Conservation (phyloP, 2,113 vertebrate genomes). For the Hydrochoerus hydrochaeris region DNA sequence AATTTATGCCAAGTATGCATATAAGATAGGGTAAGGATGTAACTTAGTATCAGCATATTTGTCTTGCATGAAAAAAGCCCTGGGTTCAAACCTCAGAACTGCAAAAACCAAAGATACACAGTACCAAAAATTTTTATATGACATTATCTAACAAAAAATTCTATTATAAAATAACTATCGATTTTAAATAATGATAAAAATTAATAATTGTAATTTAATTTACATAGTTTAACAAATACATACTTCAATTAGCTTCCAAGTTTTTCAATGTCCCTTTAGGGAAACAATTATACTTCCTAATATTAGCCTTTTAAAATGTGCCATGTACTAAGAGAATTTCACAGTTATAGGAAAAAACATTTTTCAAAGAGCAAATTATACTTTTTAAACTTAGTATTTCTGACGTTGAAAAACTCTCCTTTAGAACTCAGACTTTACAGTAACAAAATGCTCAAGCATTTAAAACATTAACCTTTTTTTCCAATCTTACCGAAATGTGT, state of each 20-base stretch:
- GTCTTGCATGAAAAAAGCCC: rapidly evolving
- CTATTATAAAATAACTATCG: background rate
- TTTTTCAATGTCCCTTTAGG: slow-evolving; percentile 4
- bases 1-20: background rate
- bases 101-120: rapidly evolving
- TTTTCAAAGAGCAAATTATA: background rate
- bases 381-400: background rate
- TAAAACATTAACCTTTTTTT: slow-evolving; percentile 47
- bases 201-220: background rate
- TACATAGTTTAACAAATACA: background rate
- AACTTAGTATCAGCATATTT: background rate
- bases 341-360: background rate
- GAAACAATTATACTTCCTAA: background rate
- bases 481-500: background rate
- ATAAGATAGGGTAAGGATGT: rapidly evolving
- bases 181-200: slow-evolving; percentile 39
- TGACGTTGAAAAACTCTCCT: background rate
- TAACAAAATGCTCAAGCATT: background rate
- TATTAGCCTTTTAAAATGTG: background rate
- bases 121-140: background rate
- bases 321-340: background rate
- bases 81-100: background rate
- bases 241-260: slow-evolving; percentile 8
- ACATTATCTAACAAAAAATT: background rate
- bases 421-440: background rate